These are phyloP conservation scores for Pinna nobilis DNA, from an alignment of 1,140 invertebrate species.

Conservation along the genomic window DNA sequence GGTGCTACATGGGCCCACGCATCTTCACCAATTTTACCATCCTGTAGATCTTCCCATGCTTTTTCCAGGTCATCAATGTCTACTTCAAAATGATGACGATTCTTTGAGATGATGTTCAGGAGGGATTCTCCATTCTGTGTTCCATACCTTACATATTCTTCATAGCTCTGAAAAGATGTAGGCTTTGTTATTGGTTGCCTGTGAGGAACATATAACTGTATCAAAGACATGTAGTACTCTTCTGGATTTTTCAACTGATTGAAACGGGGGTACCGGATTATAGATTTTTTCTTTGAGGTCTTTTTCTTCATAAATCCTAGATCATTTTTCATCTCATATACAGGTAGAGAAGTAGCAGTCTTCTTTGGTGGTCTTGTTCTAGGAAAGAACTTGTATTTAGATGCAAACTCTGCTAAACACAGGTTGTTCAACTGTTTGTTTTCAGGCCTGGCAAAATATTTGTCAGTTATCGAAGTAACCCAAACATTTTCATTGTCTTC, in stretches of 20 bases:
- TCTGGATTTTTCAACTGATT: not conserved
- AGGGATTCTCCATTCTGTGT: not conserved
- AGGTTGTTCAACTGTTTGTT: constrained; percentile 6
- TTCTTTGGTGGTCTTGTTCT: not conserved
- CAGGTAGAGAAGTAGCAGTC: no score
- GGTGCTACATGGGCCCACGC: not conserved
- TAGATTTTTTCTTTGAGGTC: not conserved
- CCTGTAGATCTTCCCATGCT: no score
- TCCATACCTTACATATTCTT: not conserved
- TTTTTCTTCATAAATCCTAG: not conserved
- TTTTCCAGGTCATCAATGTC: not conserved
- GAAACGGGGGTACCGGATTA: not conserved
- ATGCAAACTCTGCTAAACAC: constrained; percentile 14
- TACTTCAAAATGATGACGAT: no score
- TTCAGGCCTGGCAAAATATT: not conserved
- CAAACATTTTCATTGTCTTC: not conserved
- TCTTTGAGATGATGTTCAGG: not conserved
- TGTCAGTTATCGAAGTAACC: not conserved
- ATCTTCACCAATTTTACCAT: not conserved
- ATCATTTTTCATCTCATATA: not conserved
- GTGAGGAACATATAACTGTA: not conserved
- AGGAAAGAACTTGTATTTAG: not conserved
- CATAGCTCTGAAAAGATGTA: no score
- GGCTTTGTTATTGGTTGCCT: not conserved
- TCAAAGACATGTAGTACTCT: not conserved